phyloP scores from a whole-genome alignment of 2,888 invertebrate species.

The Epiblema foenella region DNA sequence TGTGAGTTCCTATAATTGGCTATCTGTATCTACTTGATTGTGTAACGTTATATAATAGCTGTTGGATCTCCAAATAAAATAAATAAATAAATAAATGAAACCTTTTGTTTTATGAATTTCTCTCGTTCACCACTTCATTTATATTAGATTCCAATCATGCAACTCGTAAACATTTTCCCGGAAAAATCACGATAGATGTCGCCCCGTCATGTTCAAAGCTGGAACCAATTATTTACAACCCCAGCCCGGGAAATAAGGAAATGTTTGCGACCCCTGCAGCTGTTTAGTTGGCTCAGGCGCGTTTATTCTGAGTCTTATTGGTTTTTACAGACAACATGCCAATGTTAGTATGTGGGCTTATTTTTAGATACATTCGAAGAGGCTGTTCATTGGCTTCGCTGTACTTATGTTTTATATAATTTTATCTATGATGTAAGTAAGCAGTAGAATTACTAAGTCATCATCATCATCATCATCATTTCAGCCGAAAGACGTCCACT shows the following conservation, averaged over 20 bases:
- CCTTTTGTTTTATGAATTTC: neutral
- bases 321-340: slow-evolving; percentile 39
- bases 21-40: too few species aligned
- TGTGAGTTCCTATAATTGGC: too few species aligned
- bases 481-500: too few species aligned
- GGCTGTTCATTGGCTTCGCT: neutral
- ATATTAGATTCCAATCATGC: neutral
- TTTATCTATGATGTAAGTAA: neutral
- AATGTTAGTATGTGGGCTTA: slow-evolving; percentile 32
- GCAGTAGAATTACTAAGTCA: too few species aligned
- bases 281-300: slow-evolving; percentile 9
- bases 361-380: slow-evolving; percentile 29
- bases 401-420: neutral
- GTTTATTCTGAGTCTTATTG: slow-evolving; percentile 40
- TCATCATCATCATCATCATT: too few species aligned
- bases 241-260: slow-evolving; percentile 33
- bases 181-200: slow-evolving; percentile 20
- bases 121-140: neutral
- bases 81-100: too few species aligned
- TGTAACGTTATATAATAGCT: too few species aligned
- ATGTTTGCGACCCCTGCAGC: slow-evolving; percentile 33
- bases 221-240: slow-evolving; percentile 29
- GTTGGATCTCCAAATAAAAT: too few species aligned
- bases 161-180: neutral
- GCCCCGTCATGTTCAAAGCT: slow-evolving; percentile 26